Evolutionary conservation across 30 jellyfish, hydroid and myxozoan genomes (phyloP).

Genomic region (Rhopilema esculentum): DNA sequence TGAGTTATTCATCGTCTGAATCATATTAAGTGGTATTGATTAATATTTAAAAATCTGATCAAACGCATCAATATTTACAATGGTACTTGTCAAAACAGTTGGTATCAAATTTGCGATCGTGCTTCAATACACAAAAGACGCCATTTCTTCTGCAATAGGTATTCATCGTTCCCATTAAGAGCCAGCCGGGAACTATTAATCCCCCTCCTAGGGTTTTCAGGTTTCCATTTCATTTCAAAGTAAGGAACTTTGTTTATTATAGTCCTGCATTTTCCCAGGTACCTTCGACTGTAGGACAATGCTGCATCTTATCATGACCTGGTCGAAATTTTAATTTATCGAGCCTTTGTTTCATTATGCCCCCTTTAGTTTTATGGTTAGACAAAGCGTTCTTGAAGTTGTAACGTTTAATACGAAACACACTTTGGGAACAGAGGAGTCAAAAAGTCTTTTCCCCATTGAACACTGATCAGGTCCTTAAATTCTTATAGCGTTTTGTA

Average conservation of each 20-base stretch:
- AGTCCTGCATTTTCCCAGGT: too few species aligned
- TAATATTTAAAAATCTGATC: conserved; percentile 33
- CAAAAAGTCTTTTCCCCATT: too few species aligned
- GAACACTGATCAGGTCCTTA: too few species aligned
- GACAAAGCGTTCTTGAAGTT: too few species aligned
- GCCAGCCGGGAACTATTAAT: neutral
- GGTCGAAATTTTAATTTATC: too few species aligned
- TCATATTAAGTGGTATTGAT: neutral
- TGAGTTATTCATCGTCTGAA: neutral
- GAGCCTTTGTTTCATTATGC: too few species aligned
- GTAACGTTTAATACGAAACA: too few species aligned
- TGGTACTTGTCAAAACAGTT: conserved; percentile 18
- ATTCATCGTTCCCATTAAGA: neutral
- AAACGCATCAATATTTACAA: neutral
- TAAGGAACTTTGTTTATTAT: neutral
- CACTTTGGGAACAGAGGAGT: too few species aligned
- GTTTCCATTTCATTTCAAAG: neutral
- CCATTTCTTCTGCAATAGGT: conserved; percentile 22
- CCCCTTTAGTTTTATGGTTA: too few species aligned
- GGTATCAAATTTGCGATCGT: conserved; percentile 5
- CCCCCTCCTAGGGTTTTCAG: neutral
- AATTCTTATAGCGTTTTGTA: too few species aligned
- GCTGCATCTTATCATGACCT: too few species aligned
- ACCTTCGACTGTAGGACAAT: too few species aligned
- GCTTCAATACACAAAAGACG: conserved; percentile 41